A percentile compares a stretch with the other conserved stretches of the same genome.
Conservation (phyloP, 1,140 invertebrate species). For the Littorina saxatilis region DNA sequence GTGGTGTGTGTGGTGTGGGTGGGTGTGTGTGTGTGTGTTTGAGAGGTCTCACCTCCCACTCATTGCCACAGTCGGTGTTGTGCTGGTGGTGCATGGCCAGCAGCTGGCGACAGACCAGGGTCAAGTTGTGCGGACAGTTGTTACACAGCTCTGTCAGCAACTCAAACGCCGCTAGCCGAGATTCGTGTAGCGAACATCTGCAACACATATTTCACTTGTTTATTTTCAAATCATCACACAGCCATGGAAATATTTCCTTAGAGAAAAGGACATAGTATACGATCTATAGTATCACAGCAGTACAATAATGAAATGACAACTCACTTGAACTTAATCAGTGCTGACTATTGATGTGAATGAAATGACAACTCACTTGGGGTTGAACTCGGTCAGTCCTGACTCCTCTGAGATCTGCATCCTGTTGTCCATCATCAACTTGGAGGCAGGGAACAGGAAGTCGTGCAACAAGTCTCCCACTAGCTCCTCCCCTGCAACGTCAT, state of each 20-base stretch:
- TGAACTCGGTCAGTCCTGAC: conserved; percentile 66
- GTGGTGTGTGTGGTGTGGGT: too few relatives aligned
- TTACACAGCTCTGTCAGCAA: conserved; percentile 76
- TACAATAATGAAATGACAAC: too few relatives aligned
- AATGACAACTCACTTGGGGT: conserved; percentile 75
- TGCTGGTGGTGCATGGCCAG: conserved; percentile 77
- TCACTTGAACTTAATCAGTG: too few relatives aligned
- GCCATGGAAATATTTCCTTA: too few relatives aligned
- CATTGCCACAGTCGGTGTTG: conserved; percentile 75
- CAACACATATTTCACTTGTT: too few relatives aligned
- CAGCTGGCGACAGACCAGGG: conserved; percentile 72
- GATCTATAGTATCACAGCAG: too few relatives aligned
- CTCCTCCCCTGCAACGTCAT: conserved; percentile 66
- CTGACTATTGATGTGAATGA: too few relatives aligned
- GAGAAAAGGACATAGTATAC: too few relatives aligned
- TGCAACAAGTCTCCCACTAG: conserved; percentile 75
- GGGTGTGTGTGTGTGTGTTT: too few relatives aligned
- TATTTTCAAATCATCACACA: too few relatives aligned
- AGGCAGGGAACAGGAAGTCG: conserved; percentile 78
- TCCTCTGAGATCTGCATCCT: conserved; percentile 63
- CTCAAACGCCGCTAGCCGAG: conserved; percentile 76
- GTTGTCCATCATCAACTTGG: conserved; percentile 75
- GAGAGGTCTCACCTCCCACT: conserved; percentile 78
- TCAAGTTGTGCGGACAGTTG: conserved; percentile 71
- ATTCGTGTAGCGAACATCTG: conserved; percentile 75